These are phyloP conservation scores for Tachysurus fulvidraco DNA, from an alignment of 2,113 vertebrate genomes.

Conservation along the genomic window DNA sequence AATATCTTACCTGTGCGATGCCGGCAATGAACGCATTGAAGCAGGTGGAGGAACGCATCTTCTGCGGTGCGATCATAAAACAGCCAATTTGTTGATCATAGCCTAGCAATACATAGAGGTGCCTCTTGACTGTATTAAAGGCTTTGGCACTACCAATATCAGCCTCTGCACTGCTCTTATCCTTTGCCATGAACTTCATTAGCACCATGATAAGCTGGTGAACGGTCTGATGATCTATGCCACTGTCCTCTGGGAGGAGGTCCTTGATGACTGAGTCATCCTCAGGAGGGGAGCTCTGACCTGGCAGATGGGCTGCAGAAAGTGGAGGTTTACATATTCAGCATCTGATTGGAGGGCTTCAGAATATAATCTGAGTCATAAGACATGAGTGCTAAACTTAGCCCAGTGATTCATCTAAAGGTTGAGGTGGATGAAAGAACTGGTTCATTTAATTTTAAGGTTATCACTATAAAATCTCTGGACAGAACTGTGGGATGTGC, in stretches of 20 bases:
- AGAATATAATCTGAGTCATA: slow-evolving; percentile 33
- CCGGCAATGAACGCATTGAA: slow-evolving; percentile 98
- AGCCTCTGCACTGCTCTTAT: slow-evolving; percentile 90
- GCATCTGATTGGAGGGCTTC: slow-evolving; percentile 25
- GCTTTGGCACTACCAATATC: slow-evolving; percentile 97
- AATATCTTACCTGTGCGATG: slow-evolving; percentile 85
- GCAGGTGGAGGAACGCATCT: slow-evolving; percentile 96
- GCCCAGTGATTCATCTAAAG: slow-evolving; percentile 35
- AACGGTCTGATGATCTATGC: slow-evolving; percentile 97
- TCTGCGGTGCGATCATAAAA: slow-evolving; percentile 98
- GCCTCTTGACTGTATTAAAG: slow-evolving; percentile 96
- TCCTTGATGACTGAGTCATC: slow-evolving; percentile 90
- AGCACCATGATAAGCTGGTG: slow-evolving; percentile 97
- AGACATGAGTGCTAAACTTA: slow-evolving; percentile 34
- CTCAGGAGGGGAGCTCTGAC: slow-evolving; percentile 85
- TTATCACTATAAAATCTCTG: not conserved
- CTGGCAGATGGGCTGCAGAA: slow-evolving; percentile 67
- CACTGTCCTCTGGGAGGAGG: slow-evolving; percentile 90
- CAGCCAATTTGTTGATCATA: slow-evolving; percentile 97
- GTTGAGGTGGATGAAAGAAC: slow-evolving; percentile 37
- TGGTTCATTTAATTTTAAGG: not conserved
- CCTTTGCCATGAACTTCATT: slow-evolving; percentile 99
- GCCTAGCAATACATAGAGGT: slow-evolving; percentile 91
- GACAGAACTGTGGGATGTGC: not conserved
- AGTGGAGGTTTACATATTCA: slow-evolving; percentile 58